Conservation (phyloP, 2,113 vertebrate species). For the Pachypanchax playfairii region DNA sequence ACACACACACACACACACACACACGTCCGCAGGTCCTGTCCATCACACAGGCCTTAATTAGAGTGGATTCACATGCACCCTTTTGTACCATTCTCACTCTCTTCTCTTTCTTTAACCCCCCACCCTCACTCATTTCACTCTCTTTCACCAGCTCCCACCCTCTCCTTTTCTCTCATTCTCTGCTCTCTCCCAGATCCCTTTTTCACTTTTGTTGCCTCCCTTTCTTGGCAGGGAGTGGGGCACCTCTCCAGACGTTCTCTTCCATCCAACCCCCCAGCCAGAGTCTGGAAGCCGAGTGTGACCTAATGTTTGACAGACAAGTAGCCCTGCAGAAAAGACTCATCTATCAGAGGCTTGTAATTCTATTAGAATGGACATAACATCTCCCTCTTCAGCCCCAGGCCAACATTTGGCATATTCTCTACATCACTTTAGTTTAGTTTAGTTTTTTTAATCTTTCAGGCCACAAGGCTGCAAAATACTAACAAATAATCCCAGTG, state of each 20-base stretch:
- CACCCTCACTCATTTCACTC: slow-evolving; percentile 60
- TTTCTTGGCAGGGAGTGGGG: slow-evolving; percentile 71
- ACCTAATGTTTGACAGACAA: slow-evolving; percentile 83
- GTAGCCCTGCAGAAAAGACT: slow-evolving; percentile 74
- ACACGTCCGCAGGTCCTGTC: slow-evolving; percentile 78
- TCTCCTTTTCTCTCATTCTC: slow-evolving; percentile 36
- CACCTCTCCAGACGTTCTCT: slow-evolving; percentile 68
- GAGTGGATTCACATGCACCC: slow-evolving; percentile 74
- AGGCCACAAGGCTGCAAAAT: slow-evolving; percentile 53
- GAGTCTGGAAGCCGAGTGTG: slow-evolving; percentile 74
- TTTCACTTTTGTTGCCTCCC: slow-evolving; percentile 71
- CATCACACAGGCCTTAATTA: slow-evolving; percentile 79
- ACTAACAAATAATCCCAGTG: slow-evolving; percentile 66
- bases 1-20: slow-evolving; percentile 4
- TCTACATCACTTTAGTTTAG: slow-evolving; percentile 66
- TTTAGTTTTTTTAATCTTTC: slow-evolving; percentile 58
- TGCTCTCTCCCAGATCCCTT: slow-evolving; percentile 41
- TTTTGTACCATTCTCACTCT: slow-evolving; percentile 76
- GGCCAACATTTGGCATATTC: slow-evolving; percentile 66
- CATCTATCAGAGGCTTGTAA: slow-evolving; percentile 78
- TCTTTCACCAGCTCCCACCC: slow-evolving; percentile 59
- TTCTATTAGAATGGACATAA: slow-evolving; percentile 78
- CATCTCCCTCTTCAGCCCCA: slow-evolving; percentile 29
- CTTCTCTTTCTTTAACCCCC: slow-evolving; percentile 70
- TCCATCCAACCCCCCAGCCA: slow-evolving; percentile 21